Evolutionary conservation across 1,140 invertebrate species (phyloP), one percentile per base, ranked within the genome.

Genomic region (Phocides pigmalion): DNA sequence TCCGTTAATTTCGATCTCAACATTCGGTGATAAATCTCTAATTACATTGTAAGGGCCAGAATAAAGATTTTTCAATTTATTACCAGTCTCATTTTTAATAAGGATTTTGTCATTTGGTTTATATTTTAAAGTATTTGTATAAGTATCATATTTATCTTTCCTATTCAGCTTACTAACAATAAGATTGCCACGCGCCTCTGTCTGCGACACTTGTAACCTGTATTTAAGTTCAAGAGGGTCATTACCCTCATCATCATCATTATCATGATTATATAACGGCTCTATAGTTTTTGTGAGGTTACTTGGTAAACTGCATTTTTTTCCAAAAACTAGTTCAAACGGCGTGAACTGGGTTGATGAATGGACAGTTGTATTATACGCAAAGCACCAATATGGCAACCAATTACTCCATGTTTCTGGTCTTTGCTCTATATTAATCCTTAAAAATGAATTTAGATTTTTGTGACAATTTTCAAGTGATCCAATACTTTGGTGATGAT

Each of bases 1-100:
- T 9, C 46, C 53, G 59, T 68, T 56, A 37, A 25, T 68, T 8
- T 58, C n/a, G 19, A 68, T 51, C 25, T 68, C 28, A 5, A 68
- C 61, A 44, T 68, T 68, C 37, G 66, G 66, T 22, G 59, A 46
- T 17, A 63, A 11, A 53, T 64, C 51, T 20, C 15, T 50, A 6
- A 68, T 14, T 4, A 68, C 66, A 8, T 22, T 39, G 32, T 46
- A 68, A 11, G 61, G 61, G 6, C 61, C 66, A 2, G 15, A 46
- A 28, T 64, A 68, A 14, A 66, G 4, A 11, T 8, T 37, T 3
- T 17, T 12, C 0, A 66, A 28, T 17, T 66, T 66, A 19, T 25
- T 51, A 35, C 35, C 49, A 8, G 12, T 44, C 35, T 67, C 28
- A 49, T 67, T 67, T 56, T 56, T 62, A 3, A 67, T 14, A 14